Evolutionary conservation across 2,888 invertebrate genomes (phyloP), one percentile per base, ranked within the genome.

Genomic region (Macropis europaea): DNA sequence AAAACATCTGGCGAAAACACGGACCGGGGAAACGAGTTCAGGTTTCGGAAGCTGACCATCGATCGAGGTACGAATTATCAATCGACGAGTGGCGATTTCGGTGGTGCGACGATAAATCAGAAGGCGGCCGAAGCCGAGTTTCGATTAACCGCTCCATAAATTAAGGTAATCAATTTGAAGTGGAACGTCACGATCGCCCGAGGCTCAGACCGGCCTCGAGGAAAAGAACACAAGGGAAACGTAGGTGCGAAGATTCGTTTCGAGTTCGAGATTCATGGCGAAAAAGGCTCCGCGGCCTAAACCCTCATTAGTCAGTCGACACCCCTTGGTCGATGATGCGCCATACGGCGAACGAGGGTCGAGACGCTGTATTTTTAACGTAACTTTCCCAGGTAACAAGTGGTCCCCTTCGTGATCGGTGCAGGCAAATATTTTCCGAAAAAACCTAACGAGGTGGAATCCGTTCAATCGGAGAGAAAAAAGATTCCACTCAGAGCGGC

Each of bases 301-400:
- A 81, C 73, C 78, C 73, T 81, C 81, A 66, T 81, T 81, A 80
- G 76, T 76, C 64, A 70, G 68, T 50, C 73, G 62, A 57, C 69
- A 59, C 61, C 48, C 50, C 53, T 38, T 38, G 11, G 22, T 26
- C 45, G 66, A 74, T 48, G 66, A 63, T 48, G 28, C 63, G 45
- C 47, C 77, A 73, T 60, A 63, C 61, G 73, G 76, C 48, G 26
- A 69, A 40, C 52, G 38, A 2, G 19, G 28, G 24, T 15, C 48
- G 36, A n/a, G 40, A 40, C 40, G 40, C 26, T 40, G 42, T 17
- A 40, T 63, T 60, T 48, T 36, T 45, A 47, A 43, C 54, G 42
- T 30, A 9, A 50, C 15, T n/a, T 40, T 17, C 2, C 26, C 45
- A 45, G 52, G 43, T 43, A 60, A 36, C 40, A 30, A 45, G 45